Evolutionary conservation across 1,140 invertebrate genomes (phyloP).

Genomic region (Orchesella cincta): DNA sequence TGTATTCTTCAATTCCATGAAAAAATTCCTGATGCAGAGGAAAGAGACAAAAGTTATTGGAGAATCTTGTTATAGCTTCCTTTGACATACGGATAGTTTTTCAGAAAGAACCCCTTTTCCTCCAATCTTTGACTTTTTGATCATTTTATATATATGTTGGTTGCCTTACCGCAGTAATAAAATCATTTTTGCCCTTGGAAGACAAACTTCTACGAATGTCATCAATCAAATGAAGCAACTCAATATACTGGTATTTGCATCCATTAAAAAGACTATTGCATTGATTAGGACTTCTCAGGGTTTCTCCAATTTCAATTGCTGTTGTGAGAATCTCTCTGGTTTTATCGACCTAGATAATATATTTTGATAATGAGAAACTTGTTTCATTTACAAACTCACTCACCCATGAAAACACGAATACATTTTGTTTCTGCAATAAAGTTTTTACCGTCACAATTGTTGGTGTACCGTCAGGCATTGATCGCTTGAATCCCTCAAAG

Average conservation of each 20-base stretch:
- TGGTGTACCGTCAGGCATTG: neutral
- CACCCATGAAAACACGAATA: neutral
- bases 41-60: too few species aligned
- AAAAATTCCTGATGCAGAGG: too few species aligned
- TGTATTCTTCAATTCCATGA: too few species aligned
- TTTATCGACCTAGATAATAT: slow-evolving; percentile 11
- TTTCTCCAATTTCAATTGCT: slow-evolving; percentile 25
- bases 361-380: neutral
- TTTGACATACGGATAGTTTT: too few species aligned
- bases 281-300: slow-evolving; percentile 3
- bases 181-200: neutral
- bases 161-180: neutral
- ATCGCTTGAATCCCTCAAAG: neutral
- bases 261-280: slow-evolving; percentile 22
- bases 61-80: too few species aligned
- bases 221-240: slow-evolving; percentile 25
- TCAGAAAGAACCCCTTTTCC: too few species aligned
- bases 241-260: slow-evolving; percentile 16
- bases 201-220: slow-evolving; percentile 7
- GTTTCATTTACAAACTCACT: neutral
- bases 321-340: slow-evolving; percentile 19
- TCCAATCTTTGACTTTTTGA: too few species aligned
- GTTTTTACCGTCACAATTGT: slow-evolving; percentile 8
- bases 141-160: too few species aligned
- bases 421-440: neutral